These are phyloP conservation scores for Herminia tarsipennalis DNA, from an alignment of 2,888 invertebrate genomes.

Conservation along the genomic window DNA sequence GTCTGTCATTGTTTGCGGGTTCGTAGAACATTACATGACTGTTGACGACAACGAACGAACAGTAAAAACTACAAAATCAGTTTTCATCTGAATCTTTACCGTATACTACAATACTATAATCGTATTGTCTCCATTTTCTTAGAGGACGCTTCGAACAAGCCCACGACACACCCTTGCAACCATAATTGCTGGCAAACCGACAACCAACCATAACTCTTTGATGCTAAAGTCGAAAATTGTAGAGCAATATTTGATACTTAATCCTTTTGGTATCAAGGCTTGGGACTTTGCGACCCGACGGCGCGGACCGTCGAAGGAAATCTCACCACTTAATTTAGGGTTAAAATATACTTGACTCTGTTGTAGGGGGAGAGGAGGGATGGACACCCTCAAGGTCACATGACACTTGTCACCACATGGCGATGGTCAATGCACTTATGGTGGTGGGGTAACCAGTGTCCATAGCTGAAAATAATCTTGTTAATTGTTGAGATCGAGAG, in stretches of 20 bases:
- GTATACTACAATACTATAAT: slow-evolving; percentile 71
- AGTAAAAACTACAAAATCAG: not conserved
- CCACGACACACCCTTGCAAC: slow-evolving; percentile 70
- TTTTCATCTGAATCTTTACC: slow-evolving; percentile 1
- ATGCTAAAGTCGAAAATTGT: slow-evolving; percentile 22
- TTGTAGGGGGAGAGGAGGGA: slow-evolving; percentile 41
- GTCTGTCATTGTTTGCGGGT: too few relatives aligned
- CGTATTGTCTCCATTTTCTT: slow-evolving; percentile 81
- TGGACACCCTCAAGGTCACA: slow-evolving; percentile 65
- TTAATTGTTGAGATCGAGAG: too few relatives aligned
- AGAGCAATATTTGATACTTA: slow-evolving; percentile 16
- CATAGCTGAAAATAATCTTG: too few relatives aligned
- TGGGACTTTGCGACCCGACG: slow-evolving; percentile 64
- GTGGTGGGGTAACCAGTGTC: not conserved
- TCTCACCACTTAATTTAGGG: slow-evolving; percentile 72
- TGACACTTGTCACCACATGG: slow-evolving; percentile 45
- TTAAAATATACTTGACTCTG: slow-evolving; percentile 71
- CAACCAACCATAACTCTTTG: slow-evolving; percentile 26
- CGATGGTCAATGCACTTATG: slow-evolving; percentile 21
- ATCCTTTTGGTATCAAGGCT: slow-evolving; percentile 31
- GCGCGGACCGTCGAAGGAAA: slow-evolving; percentile 67
- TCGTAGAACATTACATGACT: too few relatives aligned
- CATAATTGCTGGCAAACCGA: not conserved
- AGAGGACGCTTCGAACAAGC: slow-evolving; percentile 75
- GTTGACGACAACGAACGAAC: slow-evolving; percentile 7